Conservation (phyloP, 2,797 vertebrate genomes). For the Anabacerthia variegaticeps region DNA sequence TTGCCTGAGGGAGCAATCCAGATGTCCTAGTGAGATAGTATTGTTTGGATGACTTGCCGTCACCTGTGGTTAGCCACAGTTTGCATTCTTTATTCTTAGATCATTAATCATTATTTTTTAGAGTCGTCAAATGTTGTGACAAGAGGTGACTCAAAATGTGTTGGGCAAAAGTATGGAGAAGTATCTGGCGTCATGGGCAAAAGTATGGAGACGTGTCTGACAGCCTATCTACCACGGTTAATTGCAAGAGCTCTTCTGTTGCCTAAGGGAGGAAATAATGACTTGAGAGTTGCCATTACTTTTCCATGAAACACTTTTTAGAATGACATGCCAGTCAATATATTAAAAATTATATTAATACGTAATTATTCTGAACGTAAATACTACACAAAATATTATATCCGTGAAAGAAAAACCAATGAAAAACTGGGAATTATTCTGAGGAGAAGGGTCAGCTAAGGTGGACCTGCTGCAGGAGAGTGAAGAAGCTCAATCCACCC, state of each 20-base stretch:
- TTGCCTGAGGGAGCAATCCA: not conserved
- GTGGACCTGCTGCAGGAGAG: not conserved
- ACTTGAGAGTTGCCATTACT: not conserved
- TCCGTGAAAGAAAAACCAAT: not conserved
- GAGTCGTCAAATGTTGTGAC: not conserved
- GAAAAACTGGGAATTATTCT: not conserved
- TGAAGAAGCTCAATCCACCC: not conserved
- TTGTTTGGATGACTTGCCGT: not conserved
- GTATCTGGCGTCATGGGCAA: not conserved
- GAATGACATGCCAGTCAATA: not conserved
- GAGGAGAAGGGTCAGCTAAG: not conserved
- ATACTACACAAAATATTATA: not conserved
- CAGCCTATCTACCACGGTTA: accelerated
- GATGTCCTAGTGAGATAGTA: not conserved
- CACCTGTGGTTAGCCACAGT: not conserved
- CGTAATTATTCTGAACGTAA: not conserved
- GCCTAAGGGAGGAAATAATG: not conserved
- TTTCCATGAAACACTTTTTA: not conserved
- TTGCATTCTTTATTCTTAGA: not conserved
- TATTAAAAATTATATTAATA: not conserved
- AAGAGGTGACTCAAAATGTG: not conserved
- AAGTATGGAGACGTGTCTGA: not conserved
- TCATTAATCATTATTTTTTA: not conserved
- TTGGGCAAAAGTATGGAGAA: not conserved
- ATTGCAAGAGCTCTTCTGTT: not conserved